These are phyloP conservation scores for Peromyscus eremicus DNA, from an alignment of 2,797 vertebrate genomes.

Conservation along the genomic window DNA sequence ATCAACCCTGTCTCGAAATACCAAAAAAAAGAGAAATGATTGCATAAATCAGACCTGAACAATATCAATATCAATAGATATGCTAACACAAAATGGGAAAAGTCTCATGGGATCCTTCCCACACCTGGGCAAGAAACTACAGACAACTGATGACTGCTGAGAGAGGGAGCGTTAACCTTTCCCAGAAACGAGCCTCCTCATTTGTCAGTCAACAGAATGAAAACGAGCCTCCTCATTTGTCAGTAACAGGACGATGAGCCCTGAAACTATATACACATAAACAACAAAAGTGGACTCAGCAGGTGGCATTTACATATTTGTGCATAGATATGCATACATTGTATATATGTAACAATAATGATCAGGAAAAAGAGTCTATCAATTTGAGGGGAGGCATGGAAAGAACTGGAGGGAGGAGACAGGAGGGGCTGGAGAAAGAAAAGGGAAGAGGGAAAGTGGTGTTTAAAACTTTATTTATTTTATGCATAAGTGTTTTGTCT, in stretches of 20 bases:
- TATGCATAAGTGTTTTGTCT: background rate
- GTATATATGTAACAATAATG: background rate
- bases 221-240: background rate
- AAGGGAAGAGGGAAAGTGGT: background rate
- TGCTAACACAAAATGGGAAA: background rate
- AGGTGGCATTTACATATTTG: too few relatives aligned
- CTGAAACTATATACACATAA: background rate
- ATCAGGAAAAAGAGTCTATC: background rate
- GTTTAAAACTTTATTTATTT: background rate
- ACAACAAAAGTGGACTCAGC: background rate
- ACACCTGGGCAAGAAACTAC: background rate
- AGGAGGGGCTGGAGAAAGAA: background rate
- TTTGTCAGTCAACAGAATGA: background rate
- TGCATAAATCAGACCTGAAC: background rate
- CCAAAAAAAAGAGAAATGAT: too few relatives aligned
- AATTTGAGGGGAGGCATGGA: background rate
- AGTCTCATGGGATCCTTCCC: background rate
- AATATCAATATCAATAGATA: background rate
- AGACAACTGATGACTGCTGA: background rate
- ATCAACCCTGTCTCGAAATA: too few relatives aligned
- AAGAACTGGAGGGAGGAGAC: background rate
- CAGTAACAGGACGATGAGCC: too few relatives aligned
- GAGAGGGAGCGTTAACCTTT: background rate
- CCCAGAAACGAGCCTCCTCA: background rate
- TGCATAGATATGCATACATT: background rate